phyloP scores from a whole-genome alignment of 2,888 invertebrate species.

The Cantharis lateralis region DNA sequence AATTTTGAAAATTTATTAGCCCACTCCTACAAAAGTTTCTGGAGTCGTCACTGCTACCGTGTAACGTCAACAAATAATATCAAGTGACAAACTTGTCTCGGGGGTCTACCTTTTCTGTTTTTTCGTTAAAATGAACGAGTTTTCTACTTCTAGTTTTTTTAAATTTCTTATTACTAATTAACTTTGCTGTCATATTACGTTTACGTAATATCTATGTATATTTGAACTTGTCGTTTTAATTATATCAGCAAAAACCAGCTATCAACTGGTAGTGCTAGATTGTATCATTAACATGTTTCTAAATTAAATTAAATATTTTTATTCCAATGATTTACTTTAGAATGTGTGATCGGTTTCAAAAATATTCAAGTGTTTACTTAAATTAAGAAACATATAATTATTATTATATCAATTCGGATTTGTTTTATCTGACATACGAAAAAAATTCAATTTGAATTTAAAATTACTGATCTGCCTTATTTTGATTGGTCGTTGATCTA shows the following conservation, averaged over 20 bases:
- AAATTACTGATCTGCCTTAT: neutral
- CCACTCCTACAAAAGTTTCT: too few relatives aligned
- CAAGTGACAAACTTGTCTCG: neutral
- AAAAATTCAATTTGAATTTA: neutral
- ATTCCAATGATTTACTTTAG: too few relatives aligned
- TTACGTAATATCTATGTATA: neutral
- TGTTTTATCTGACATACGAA: neutral
- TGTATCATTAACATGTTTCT: neutral
- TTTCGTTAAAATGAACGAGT: neutral
- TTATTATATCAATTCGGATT: neutral
- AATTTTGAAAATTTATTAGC: too few relatives aligned
- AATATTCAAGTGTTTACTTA: neutral
- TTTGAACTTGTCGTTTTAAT: neutral
- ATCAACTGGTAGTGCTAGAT: neutral
- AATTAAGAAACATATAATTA: neutral
- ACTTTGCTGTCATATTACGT: neutral
- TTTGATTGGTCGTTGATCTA: neutral
- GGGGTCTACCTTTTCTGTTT: neutral
- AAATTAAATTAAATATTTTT: neutral
- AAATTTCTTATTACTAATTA: neutral
- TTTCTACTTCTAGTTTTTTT: neutral
- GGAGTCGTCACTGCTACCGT: too few relatives aligned
- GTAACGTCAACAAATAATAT: too few relatives aligned
- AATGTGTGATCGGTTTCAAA: too few relatives aligned
- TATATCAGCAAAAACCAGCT: neutral